Evolutionary conservation across 2,113 vertebrate genomes (phyloP).

Genomic region (Ammodytes dubius): DNA sequence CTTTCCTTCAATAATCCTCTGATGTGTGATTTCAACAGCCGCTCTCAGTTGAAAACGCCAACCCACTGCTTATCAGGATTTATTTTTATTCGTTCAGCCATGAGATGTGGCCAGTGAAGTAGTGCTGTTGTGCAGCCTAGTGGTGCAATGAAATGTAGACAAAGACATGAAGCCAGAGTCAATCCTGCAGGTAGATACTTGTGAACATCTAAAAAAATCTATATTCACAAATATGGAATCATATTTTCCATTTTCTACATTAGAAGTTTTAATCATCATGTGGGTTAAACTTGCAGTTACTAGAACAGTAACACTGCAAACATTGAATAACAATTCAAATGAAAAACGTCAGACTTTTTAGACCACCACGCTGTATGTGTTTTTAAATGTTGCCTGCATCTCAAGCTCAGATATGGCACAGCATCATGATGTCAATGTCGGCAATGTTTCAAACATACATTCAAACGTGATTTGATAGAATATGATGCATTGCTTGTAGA

Average conservation of each 20-base stretch:
- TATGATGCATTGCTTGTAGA: too few relatives aligned
- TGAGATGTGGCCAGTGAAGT: neutral
- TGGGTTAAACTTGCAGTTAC: neutral
- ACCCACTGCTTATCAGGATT: neutral
- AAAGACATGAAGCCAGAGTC: neutral
- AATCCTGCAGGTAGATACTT: neutral
- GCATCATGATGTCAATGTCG: too few relatives aligned
- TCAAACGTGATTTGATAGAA: too few relatives aligned
- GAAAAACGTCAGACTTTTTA: too few relatives aligned
- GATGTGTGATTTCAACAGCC: neutral
- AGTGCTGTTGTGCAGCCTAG: constrained; percentile 50
- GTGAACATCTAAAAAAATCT: too few relatives aligned
- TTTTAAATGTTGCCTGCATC: too few relatives aligned
- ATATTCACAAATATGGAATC: neutral
- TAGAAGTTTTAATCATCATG: neutral
- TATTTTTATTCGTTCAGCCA: neutral
- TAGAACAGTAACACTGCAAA: neutral
- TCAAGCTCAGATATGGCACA: too few relatives aligned
- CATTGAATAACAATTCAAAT: too few relatives aligned
- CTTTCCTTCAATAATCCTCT: neutral
- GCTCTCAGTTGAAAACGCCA: neutral
- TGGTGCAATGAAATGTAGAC: constrained; percentile 13
- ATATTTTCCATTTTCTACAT: neutral
- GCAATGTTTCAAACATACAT: too few relatives aligned
- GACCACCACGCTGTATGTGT: too few relatives aligned